A percentile compares a stretch with the other conserved stretches of the same genome.
Evolutionary conservation across 2,888 invertebrate species (phyloP).

Genomic region (Xestia rhomboidea): DNA sequence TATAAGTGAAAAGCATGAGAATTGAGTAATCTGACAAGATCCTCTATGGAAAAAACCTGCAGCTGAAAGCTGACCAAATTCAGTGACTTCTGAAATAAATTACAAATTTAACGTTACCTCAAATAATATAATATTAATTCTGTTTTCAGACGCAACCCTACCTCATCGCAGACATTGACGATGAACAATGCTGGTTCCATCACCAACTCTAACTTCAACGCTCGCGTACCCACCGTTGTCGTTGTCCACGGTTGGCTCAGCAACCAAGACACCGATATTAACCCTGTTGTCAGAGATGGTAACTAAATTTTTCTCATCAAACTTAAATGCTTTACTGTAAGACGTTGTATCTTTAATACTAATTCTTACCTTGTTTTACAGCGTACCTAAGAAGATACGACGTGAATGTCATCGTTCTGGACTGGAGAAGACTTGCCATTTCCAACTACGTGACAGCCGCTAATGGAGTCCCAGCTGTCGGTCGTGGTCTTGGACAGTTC

Average conservation of each 20-base stretch:
- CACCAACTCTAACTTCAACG: conserved; percentile 75
- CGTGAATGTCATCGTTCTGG: conserved; percentile 79
- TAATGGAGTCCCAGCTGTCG: conserved; percentile 76
- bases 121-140: neutral
- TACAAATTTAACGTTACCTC: neutral
- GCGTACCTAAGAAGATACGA: conserved; percentile 73
- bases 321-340: neutral
- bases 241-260: conserved; percentile 81
- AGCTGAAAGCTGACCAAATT: neutral
- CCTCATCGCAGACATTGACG: conserved; percentile 67
- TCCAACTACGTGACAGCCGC: conserved; percentile 75
- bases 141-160: conserved; percentile 72
- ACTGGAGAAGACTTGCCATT: conserved; percentile 77
- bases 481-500: conserved; percentile 81
- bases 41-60: neutral
- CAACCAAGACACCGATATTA: conserved; percentile 72
- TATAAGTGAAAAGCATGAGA: neutral
- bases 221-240: conserved; percentile 71
- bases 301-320: conserved; percentile 25
- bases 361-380: conserved; percentile 46
- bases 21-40: neutral
- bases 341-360: no score
- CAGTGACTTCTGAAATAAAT: neutral
- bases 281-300: conserved; percentile 76
- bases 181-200: conserved; percentile 75